A percentile compares a stretch with the other conserved stretches of the same genome.
These are phyloP conservation scores for Cosmorhoe ocellata DNA, from an alignment of 2,888 invertebrate species.

Conservation along the genomic window DNA sequence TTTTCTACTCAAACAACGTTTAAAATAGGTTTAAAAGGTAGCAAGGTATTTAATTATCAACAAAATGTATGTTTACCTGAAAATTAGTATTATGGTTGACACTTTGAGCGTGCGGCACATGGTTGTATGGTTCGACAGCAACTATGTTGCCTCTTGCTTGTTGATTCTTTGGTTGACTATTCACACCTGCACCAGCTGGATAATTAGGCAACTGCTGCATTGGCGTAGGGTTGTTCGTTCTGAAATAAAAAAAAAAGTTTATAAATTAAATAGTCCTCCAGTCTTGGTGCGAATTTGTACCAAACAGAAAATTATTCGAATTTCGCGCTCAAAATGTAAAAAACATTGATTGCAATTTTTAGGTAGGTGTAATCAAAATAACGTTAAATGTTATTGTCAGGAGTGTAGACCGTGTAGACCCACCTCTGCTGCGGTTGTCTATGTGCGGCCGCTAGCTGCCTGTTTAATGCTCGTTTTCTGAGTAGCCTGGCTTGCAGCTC, in stretches of 20 bases:
- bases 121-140: conserved; percentile 94
- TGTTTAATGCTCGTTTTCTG: conserved; percentile 92
- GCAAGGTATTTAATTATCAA: no score
- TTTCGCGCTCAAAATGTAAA: no score
- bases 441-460: conserved; percentile 79
- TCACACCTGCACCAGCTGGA: conserved; percentile 59
- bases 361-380: no score
- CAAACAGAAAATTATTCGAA: no score
- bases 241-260: conserved; percentile 42
- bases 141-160: conserved; percentile 90
- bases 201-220: conserved; percentile 77
- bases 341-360: no score
- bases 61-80: no score
- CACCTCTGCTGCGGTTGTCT: conserved; percentile 69
- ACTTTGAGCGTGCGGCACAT: conserved; percentile 87
- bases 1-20: no score
- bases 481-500: conserved; percentile 96
- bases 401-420: no score
- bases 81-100: conserved; percentile 72
- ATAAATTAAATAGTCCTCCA: no score
- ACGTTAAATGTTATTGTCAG: no score
- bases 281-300: no score
- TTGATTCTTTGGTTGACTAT: conserved; percentile 76
- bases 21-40: no score
- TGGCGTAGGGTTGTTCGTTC: conserved; percentile 72